These are phyloP conservation scores for Cephalopachus bancanus DNA, from an alignment of 2,797 vertebrate species.

Conservation along the genomic window DNA sequence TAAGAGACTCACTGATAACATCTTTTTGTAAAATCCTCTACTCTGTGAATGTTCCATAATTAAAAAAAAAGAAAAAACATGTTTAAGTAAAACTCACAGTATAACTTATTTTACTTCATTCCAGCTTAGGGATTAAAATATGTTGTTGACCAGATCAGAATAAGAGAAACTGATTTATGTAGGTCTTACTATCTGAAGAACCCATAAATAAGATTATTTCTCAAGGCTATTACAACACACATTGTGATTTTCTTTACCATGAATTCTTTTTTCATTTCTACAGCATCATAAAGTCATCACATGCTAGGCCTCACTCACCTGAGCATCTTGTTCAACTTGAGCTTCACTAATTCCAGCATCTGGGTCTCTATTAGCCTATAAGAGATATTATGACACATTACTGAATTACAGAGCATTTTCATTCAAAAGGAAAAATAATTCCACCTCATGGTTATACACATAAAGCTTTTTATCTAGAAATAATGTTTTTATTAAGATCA, in stretches of 20 bases:
- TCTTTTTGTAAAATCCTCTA: neutral
- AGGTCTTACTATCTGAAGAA: neutral
- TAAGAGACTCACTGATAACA: neutral
- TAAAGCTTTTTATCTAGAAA: neutral
- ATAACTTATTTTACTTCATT: neutral
- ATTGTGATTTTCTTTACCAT: neutral
- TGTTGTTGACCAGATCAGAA: neutral
- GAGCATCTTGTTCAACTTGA: constrained; percentile 94
- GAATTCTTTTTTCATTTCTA: neutral
- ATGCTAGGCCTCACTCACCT: constrained; percentile 89
- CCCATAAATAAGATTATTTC: neutral
- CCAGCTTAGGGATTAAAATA: neutral
- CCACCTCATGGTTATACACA: neutral
- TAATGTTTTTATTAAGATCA: neutral
- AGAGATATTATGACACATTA: neutral
- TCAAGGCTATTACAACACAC: neutral
- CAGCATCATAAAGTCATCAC: neutral
- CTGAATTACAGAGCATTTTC: neutral
- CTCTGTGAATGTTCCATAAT: neutral
- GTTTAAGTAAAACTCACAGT: neutral
- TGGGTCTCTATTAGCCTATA: constrained; percentile 92
- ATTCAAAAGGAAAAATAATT: neutral
- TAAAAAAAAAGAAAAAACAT: neutral
- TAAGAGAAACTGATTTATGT: accelerated
- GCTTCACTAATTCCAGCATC: constrained; percentile 87